phyloP scores from a whole-genome alignment of 2,888 invertebrate genomes.

The Muschampia plurimacula region DNA sequence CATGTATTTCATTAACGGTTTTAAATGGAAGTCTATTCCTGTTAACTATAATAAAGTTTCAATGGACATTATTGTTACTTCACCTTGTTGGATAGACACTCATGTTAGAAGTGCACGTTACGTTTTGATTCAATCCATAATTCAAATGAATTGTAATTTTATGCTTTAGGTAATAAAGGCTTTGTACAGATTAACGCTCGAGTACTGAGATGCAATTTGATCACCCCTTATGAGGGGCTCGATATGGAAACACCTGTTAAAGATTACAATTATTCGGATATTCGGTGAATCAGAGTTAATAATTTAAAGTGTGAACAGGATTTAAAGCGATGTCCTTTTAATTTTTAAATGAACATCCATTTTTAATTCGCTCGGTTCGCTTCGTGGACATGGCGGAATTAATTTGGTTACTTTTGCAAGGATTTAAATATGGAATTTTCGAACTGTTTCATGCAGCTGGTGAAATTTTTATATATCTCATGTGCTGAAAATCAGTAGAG shows the following conservation, averaged over 20 bases:
- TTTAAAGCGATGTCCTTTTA: constrained; percentile 44
- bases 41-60: neutral
- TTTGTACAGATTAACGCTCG: neutral
- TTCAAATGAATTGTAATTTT: constrained; percentile 8
- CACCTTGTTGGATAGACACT: neutral
- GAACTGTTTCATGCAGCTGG: neutral
- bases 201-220: constrained; percentile 16
- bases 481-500: neutral
- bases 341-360: constrained; percentile 47
- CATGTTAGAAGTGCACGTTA: neutral
- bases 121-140: neutral
- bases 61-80: neutral
- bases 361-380: constrained; percentile 31
- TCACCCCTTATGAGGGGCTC: constrained; percentile 15
- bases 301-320: constrained; percentile 33
- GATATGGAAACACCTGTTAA: constrained; percentile 43
- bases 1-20: neutral
- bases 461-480: neutral
- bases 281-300: constrained; percentile 20
- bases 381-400: constrained; percentile 17
- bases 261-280: constrained; percentile 46
- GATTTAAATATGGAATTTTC: constrained; percentile 10
- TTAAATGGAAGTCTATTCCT: neutral
- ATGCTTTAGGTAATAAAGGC: neutral
- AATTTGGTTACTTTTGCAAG: constrained; percentile 6